Base-by-base conservation (phyloP, 2,113 vertebrate species). In the Garra rufa region DNA sequence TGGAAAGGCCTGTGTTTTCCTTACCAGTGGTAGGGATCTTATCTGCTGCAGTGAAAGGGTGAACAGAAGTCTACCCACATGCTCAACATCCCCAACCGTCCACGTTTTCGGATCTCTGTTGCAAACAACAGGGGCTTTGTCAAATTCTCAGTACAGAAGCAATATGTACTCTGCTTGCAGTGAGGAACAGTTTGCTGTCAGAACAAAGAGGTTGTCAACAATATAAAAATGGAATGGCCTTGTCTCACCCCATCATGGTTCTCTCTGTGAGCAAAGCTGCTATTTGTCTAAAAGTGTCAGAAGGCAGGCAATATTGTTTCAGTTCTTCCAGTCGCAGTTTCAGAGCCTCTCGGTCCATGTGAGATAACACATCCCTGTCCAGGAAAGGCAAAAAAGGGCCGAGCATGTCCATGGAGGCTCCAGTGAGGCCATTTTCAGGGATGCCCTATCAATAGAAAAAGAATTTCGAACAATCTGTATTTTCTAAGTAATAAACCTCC, bases 321-420 rank as follows among this genome's bases (percentile, higher is more conserved):
- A 97, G 91, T 55, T 96, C 96, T 83, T 93, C 95, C 84, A 98
- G 92, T 43, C 92, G 92, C 61, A 94, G 92, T 90, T 93, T 89
- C 83, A 98, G 89, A 19, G 92, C 94, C 44, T 90, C 80, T 48
- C 91, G 92, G 84, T 93, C 93, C 77, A 97, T 92, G 81, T 92
- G 88, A 81, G 91, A 88, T 84, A 95, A 85, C 59, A 87, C 93
- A 55, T 94, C 94, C 63, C 61, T 81, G 87, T 94, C 95, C 90
- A 98, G 89, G 90, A 96, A 98, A 43, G 95, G 94, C 77, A 97
- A 79, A 80, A 98, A 90, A 26, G 96, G 95, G 11, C 96, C 97
- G 73, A 97, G 89, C 34, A 86, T 41, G 57, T 96, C 95, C 91
- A 98, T 88, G 61, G 91, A 88, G 79, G 92, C 88, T 67, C 93